Evolutionary conservation across 2,888 invertebrate species (phyloP), one percentile per base, ranked within the genome.

Genomic region (Acanthosoma haemorrhoidale): DNA sequence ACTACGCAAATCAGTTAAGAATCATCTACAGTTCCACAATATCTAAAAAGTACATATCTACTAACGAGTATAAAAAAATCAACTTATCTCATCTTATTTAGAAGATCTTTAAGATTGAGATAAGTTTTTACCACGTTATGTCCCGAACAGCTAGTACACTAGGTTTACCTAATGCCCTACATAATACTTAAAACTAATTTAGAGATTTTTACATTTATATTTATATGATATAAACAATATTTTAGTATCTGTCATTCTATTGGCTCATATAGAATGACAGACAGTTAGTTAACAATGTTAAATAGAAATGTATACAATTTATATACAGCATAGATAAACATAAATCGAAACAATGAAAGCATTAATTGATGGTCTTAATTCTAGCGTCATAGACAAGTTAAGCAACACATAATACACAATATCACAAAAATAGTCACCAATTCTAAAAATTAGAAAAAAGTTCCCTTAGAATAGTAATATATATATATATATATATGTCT

Each of bases 121-220:
- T 72, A 72, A 70, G 70, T 69, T 61, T 34, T 67, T 72, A 72
- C 72, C 72, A 68, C 72, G 72, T 72, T 72, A 72, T 64, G 72
- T 70, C 72, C 72, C 72, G 72, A 72, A 72, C 72, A 72, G 66
- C 70, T 70, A 64, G 38, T 41, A 64, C 21, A 38, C 39, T 39
- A 64, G 64, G 25, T 51, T 51, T 51, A 41, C 34, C 59, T 64
- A 39, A 39, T 64, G 39, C 15, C n/a, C 21, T 41, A 39, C 21
- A 38, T 25, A 41, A 16, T 64, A 29, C 39, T 29, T 64, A 29
- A n/a, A 64, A n/a, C 39, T 39, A 39, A 15, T n/a, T 64, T 64
- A 29, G n/a, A 25, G 15, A 25, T 41, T n/a, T 32, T 18, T 39
- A 39, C 9, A 25, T 39, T 29, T 39, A 64, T 16, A 64, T 15